phyloP scores from a whole-genome alignment of 2,888 invertebrate species.

The Chrysina gloriosa region DNA sequence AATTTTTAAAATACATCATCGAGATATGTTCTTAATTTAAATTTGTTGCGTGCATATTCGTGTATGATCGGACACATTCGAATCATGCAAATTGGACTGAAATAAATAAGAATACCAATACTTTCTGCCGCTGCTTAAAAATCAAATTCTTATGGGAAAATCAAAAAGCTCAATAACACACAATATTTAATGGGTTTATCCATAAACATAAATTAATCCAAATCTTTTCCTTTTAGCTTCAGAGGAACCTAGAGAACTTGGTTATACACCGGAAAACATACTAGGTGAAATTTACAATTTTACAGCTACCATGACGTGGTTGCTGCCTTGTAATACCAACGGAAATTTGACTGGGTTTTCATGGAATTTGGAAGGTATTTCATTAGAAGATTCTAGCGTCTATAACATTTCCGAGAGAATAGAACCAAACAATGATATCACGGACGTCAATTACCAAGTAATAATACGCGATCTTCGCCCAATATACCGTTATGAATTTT shows the following conservation, averaged over 20 bases:
- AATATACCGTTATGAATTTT: not conserved
- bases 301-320: slow-evolving; percentile 47
- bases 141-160: no score
- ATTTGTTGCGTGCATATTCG: no score
- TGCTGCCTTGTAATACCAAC: slow-evolving; percentile 53
- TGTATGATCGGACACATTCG: no score
- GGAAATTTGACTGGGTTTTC: slow-evolving; percentile 49
- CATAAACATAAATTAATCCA: no score
- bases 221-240: slow-evolving; percentile 6
- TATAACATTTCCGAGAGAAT: not conserved
- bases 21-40: no score
- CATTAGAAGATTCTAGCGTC: slow-evolving; percentile 4
- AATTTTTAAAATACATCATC: no score
- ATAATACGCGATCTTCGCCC: not conserved
- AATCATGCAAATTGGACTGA: no score
- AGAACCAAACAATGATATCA: not conserved
- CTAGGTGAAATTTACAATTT: slow-evolving; percentile 39
- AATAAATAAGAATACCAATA: no score
- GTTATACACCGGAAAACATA: slow-evolving; percentile 1
- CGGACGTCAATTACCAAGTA: not conserved
- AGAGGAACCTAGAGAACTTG: slow-evolving; percentile 37
- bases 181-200: no score
- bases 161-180: no score
- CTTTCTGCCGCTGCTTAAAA: no score
- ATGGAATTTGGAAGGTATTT: not conserved